Evolutionary conservation across 1,140 invertebrate species (phyloP).

Genomic region (Andricus grossulariae): DNA sequence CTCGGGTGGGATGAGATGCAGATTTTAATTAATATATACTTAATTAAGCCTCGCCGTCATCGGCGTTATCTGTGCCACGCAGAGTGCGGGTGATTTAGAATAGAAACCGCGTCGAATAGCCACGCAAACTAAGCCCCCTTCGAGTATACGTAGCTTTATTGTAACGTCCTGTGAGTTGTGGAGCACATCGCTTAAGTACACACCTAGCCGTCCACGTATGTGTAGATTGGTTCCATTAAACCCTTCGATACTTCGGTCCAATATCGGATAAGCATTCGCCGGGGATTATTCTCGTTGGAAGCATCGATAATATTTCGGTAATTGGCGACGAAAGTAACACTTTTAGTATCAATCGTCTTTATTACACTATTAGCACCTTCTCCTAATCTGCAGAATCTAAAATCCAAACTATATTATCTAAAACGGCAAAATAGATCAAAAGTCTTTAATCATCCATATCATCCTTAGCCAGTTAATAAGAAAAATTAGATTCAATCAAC

Average conservation of each 20-base stretch:
- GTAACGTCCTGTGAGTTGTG: slow-evolving; percentile 28
- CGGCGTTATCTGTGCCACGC: slow-evolving; percentile 29
- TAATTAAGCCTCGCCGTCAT: slow-evolving; percentile 27
- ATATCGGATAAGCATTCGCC: slow-evolving; percentile 23
- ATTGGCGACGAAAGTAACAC: slow-evolving; percentile 10
- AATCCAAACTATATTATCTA: no score
- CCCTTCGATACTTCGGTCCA: slow-evolving; percentile 19
- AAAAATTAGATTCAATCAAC: not conserved
- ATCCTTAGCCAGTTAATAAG: not conserved
- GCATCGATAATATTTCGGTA: slow-evolving; percentile 16
- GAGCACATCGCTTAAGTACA: slow-evolving; percentile 8
- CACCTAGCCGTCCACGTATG: not conserved
- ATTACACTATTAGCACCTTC: not conserved
- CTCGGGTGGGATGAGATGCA: not conserved
- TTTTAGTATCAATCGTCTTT: not conserved
- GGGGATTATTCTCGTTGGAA: slow-evolving; percentile 21
- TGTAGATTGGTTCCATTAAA: slow-evolving; percentile 16
- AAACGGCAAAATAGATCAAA: no score
- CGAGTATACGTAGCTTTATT: not conserved
- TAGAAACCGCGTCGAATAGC: slow-evolving; percentile 27
- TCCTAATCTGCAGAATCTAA: no score
- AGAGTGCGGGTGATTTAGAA: slow-evolving; percentile 27
- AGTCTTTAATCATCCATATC: no score
- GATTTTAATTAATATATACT: slow-evolving; percentile 31
- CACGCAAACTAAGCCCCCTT: slow-evolving; percentile 10